Evolutionary conservation across 2,113 vertebrate species (phyloP), one percentile per base, ranked within the genome.

Genomic region (Poeciliopsis retropinna): DNA sequence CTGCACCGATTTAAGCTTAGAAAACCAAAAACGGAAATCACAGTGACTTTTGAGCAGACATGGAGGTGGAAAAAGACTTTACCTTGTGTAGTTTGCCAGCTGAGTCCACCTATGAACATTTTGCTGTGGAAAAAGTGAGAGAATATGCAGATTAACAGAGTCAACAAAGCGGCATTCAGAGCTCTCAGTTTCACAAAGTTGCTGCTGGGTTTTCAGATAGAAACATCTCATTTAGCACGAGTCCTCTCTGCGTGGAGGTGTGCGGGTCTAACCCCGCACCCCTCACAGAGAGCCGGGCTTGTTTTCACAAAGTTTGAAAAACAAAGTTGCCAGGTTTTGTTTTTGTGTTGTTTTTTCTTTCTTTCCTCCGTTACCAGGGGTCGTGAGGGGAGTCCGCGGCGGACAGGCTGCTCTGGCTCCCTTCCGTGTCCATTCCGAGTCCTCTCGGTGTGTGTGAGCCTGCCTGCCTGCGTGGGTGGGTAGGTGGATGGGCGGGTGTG

Each of bases 31-130:
- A 11, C 39, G 61, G 77, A 72, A 25, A 57, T n/a, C 70, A 77
- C 15, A 47, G 73, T 64, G 63, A 76, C 44, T 61, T 67, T 75
- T 72, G 60, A 74, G 67, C 39, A 75, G 81, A 25, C 64, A 8
- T 28, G 70, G 86, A 80, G 67, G 37, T 79, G 72, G 54, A 28
- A 79, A 81, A 70, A 72, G 79, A 71, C n/a, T 94, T 96, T 95
- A 98, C 97, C 97, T 97, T 98, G 97, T 88, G 96, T 98, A 64
- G 97, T 98, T 89, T 98, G 97, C 97, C 97, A 98, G 92, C 97
- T 98, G 84, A 97, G 95, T 93, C 97, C 97, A 87, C 97, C 97
- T 92, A 97, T 97, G 94, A 98, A 98, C 97, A 98, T 98, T 95
- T 98, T 98, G 93, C 97, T 98, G 91, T 39, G 62, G 41, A 94